Percentiles rank a stretch among this genome's conserved stretches.
Conservation (phyloP, 2,888 invertebrate genomes). For the Clitarchus hookeri region DNA sequence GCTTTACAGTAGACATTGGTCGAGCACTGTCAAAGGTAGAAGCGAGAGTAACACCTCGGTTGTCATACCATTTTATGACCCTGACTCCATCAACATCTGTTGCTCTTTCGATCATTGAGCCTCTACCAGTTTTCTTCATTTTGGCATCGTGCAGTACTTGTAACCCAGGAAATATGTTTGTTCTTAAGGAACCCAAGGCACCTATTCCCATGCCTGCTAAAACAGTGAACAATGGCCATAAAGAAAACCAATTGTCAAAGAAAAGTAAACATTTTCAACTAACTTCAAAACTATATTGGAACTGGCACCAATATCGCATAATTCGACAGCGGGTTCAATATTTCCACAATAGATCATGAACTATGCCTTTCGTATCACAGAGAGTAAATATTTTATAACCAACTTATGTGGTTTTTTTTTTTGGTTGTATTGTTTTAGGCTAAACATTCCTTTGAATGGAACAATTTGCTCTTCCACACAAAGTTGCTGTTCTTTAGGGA, state of each 20-base stretch:
- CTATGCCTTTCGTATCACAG: not conserved
- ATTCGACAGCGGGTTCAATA: not conserved
- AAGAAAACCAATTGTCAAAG: conserved; percentile 2
- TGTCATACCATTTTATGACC: conserved; percentile 28
- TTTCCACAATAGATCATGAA: not conserved
- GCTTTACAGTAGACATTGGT: not conserved
- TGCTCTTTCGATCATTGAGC: conserved; percentile 21
- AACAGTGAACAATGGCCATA: not conserved
- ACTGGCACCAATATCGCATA: not conserved
- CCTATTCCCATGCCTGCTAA: not conserved
- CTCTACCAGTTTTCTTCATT: conserved; percentile 30
- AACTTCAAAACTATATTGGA: not conserved
- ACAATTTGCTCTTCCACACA: not conserved
- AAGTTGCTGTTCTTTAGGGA: not conserved
- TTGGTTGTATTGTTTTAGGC: not conserved
- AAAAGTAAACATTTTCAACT: not conserved
- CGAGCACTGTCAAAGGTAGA: conserved; percentile 20
- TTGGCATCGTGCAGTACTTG: not conserved
- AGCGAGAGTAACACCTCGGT: conserved; percentile 21
- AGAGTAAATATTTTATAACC: not conserved
- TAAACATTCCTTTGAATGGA: not conserved
- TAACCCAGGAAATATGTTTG: not conserved
- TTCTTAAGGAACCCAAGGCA: not conserved
- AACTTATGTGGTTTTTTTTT: not conserved
- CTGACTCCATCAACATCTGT: conserved; percentile 25